Evolutionary conservation across 2,888 invertebrate species (phyloP).

Genomic region (Pollenia angustigena): DNA sequence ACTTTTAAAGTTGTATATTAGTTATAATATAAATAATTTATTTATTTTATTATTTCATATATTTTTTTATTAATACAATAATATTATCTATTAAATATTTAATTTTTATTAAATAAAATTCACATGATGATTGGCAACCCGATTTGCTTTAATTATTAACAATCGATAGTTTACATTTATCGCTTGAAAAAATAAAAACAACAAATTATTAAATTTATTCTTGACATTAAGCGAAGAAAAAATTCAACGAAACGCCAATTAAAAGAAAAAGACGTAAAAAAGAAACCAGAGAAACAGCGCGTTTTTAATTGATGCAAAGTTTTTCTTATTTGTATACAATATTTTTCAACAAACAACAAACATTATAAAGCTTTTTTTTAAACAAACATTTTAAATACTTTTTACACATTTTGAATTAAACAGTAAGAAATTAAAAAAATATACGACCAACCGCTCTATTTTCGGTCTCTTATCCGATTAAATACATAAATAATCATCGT

Average conservation of each 20-base stretch:
- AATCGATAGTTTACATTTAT: conserved; percentile 45
- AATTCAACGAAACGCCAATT: conserved; percentile 28
- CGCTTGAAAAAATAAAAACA: conserved; percentile 34
- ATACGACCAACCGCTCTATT: conserved; percentile 22
- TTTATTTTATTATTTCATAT: conserved; percentile 30
- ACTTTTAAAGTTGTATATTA: neutral
- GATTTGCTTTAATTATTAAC: conserved; percentile 48
- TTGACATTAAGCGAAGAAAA: conserved; percentile 22
- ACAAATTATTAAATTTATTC: conserved; percentile 51
- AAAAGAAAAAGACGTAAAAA: conserved; percentile 49
- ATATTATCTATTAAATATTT: neutral
- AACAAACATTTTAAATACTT: neutral
- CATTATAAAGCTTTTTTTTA: conserved; percentile 31
- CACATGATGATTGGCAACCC: conserved; percentile 45
- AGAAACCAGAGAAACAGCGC: conserved; percentile 43
- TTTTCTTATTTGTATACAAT: neutral
- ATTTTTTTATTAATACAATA: neutral
- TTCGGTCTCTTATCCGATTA: conserved; percentile 17
- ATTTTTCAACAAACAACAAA: conserved; percentile 23
- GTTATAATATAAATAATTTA: conserved; percentile 13
- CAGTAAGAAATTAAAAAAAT: neutral
- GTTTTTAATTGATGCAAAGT: conserved; percentile 34
- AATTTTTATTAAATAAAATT: conserved; percentile 22
- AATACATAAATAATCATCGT: conserved; percentile 38
- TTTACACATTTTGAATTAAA: conserved; percentile 9